Conservation (phyloP, 1,140 invertebrate genomes). For the Drosophila arizonae region DNA sequence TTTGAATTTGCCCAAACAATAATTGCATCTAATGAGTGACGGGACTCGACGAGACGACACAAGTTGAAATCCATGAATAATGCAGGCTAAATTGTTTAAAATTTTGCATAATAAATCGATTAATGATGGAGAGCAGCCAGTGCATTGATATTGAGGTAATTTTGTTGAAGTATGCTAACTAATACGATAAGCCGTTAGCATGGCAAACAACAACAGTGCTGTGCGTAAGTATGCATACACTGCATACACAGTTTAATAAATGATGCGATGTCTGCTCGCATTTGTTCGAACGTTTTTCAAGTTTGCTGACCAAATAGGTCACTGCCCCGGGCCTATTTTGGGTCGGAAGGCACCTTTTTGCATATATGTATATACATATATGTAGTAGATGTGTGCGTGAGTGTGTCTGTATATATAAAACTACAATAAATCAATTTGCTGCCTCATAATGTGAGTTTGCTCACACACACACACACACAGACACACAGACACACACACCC, state of each 20-base stretch:
- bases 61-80: not conserved
- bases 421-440: constrained; percentile 56
- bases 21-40: not conserved
- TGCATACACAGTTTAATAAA: not conserved
- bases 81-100: not conserved
- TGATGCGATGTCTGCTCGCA: not conserved
- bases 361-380: not conserved
- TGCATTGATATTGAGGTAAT: not conserved
- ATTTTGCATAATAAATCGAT: not conserved
- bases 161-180: not conserved
- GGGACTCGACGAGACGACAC: too few species aligned
- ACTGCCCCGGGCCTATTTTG: constrained; percentile 25
- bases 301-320: constrained; percentile 42
- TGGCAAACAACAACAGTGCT: not conserved
- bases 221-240: not conserved
- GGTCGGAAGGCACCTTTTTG: constrained; percentile 31
- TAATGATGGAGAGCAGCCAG: too few species aligned
- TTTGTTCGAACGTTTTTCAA: constrained; percentile 22
- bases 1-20: not conserved
- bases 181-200: constrained; percentile 1
- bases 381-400: not conserved
- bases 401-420: constrained; percentile 5
- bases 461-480: constrained; percentile 2
- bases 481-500: not conserved
- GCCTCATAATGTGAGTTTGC: constrained; percentile 44